Evolutionary conservation across 2,113 vertebrate species (phyloP).

Genomic region (Thoracochromis brauschi): DNA sequence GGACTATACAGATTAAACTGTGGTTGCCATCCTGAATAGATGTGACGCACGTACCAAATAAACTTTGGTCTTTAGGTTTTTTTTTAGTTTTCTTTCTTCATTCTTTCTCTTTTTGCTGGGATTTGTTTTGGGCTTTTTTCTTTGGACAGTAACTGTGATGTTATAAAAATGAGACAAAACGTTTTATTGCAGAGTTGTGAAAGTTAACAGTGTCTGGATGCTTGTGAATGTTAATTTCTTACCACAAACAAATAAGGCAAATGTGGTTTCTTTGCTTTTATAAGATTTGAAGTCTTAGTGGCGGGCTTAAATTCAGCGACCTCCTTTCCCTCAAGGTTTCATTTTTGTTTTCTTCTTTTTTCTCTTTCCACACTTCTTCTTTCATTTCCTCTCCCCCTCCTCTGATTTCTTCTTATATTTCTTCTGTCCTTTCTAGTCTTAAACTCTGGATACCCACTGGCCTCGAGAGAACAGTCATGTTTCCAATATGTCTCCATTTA

Average conservation of each 20-base stretch:
- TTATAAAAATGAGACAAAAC: slow-evolving; percentile 48
- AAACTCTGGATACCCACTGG: slow-evolving; percentile 20
- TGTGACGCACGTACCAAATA: slow-evolving; percentile 41
- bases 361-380: neutral
- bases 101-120: neutral
- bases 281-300: slow-evolving; percentile 2
- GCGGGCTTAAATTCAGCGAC: neutral
- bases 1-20: slow-evolving; percentile 26
- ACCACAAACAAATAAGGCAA: slow-evolving; percentile 46
- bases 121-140: neutral
- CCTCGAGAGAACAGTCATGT: slow-evolving; percentile 29
- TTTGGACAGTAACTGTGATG: slow-evolving; percentile 39
- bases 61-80: slow-evolving; percentile 24
- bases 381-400: neutral
- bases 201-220: slow-evolving; percentile 59
- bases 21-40: slow-evolving; percentile 41
- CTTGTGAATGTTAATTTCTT: slow-evolving; percentile 40
- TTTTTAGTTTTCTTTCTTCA: neutral
- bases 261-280: slow-evolving; percentile 31
- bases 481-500: slow-evolving; percentile 59
- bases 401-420: neutral
- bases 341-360: neutral
- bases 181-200: slow-evolving; percentile 56
- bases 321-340: neutral
- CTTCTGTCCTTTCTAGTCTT: neutral